phyloP scores from a whole-genome alignment of 2,888 invertebrate genomes.

The Nineta flava region DNA sequence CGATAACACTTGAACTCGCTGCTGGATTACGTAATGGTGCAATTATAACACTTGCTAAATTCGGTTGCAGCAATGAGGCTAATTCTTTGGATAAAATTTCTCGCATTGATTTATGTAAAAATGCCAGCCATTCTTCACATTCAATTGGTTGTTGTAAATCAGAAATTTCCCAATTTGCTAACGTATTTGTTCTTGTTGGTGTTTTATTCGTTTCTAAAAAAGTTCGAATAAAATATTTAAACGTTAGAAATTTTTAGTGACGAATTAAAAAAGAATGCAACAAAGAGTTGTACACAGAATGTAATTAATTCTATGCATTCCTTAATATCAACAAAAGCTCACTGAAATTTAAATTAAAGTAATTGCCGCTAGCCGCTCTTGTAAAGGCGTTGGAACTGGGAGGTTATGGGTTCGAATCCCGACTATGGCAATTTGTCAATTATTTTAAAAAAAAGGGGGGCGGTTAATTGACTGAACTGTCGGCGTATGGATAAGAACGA shows the following conservation, averaged over 20 bases:
- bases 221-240: conserved; percentile 22
- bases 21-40: conserved; percentile 47
- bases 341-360: no score
- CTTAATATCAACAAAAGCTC: no score
- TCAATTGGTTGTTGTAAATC: conserved; percentile 42
- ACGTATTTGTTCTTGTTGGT: conserved; percentile 8
- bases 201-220: conserved; percentile 7
- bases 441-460: no score
- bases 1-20: conserved; percentile 42
- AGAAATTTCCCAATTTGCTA: conserved; percentile 16
- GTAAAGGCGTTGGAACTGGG: no score
- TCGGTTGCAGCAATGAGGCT: conserved; percentile 52
- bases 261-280: no score
- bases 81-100: conserved; percentile 70
- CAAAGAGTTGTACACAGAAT: not conserved
- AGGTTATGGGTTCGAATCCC: no score
- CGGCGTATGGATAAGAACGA: no score
- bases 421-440: no score
- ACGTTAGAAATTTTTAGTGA: conserved; percentile 9
- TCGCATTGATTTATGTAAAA: conserved; percentile 62
- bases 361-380: no score
- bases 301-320: not conserved
- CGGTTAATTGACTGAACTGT: no score
- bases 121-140: conserved; percentile 76
- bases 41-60: conserved; percentile 37